phyloP scores from a whole-genome alignment of 2,888 invertebrate genomes.

The Platycheirus rosarum region DNA sequence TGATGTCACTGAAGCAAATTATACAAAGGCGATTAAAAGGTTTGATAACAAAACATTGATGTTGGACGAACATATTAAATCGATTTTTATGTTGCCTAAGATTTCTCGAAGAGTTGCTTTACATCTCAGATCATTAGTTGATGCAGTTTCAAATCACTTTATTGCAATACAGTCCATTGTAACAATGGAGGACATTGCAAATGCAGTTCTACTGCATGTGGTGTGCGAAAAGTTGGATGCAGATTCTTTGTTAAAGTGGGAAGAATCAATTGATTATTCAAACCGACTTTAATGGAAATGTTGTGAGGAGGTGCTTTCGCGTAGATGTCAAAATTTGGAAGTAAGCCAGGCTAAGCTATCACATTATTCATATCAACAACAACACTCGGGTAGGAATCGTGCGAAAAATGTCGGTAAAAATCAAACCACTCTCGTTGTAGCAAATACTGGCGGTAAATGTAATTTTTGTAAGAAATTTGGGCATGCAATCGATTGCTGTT shows the following conservation, averaged over 20 bases:
- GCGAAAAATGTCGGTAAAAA: conserved; percentile 15
- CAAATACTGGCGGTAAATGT: not conserved
- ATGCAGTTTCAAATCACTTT: conserved; percentile 54
- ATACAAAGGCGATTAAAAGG: conserved; percentile 51
- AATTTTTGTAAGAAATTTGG: conserved; percentile 22
- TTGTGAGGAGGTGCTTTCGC: conserved; percentile 52
- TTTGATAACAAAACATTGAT: conserved; percentile 69
- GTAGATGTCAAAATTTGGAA: conserved; percentile 54
- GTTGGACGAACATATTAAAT: conserved; percentile 61
- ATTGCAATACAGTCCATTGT: conserved; percentile 57
- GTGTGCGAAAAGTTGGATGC: conserved; percentile 51
- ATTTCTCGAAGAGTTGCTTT: not conserved
- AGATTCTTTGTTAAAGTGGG: conserved; percentile 63
- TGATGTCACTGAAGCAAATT: conserved; percentile 62
- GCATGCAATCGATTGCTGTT: conserved; percentile 14
- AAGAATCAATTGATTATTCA: conserved; percentile 66
- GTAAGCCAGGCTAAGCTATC: conserved; percentile 48
- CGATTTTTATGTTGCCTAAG: conserved; percentile 48
- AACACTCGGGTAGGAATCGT: conserved; percentile 4
- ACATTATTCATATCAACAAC: not conserved
- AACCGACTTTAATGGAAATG: conserved; percentile 44
- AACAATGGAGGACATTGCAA: conserved; percentile 46
- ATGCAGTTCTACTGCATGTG: conserved; percentile 62
- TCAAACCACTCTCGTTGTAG: conserved; percentile 29
- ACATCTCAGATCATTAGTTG: conserved; percentile 39